These are phyloP conservation scores for Lophochroa leadbeateri DNA, from an alignment of 2,113 vertebrate genomes.

Conservation along the genomic window DNA sequence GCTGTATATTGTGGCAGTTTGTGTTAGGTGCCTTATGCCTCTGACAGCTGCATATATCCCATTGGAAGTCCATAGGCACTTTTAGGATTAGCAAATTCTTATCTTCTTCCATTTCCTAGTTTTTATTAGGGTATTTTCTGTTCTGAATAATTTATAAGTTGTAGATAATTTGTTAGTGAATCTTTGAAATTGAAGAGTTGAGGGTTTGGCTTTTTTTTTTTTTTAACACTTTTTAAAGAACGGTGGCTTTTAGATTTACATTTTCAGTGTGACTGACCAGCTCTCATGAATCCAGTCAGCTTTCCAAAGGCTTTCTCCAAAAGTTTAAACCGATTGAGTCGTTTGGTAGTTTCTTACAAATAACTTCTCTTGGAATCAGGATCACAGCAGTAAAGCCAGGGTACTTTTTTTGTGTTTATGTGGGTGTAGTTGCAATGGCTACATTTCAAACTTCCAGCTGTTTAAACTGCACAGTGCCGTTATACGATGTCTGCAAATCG, in stretches of 20 bases:
- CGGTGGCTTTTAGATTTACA: not conserved
- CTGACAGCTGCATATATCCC: not conserved
- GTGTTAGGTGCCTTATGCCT: not conserved
- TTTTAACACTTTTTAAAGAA: not conserved
- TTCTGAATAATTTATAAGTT: not conserved
- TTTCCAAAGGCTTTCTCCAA: not conserved
- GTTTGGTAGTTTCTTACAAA: not conserved
- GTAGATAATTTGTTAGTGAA: not conserved
- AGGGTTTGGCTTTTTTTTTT: not conserved
- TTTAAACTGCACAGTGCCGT: not conserved
- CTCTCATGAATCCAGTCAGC: not conserved
- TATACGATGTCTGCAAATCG: not conserved
- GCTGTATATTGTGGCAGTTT: not conserved
- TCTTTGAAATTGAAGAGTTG: not conserved
- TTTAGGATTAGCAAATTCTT: not conserved
- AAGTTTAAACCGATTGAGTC: not conserved
- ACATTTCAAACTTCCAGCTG: constrained; percentile 7
- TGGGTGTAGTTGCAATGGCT: not conserved
- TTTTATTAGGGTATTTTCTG: not conserved
- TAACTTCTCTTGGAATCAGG: not conserved
- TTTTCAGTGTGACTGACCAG: not conserved
- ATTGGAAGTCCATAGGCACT: not conserved
- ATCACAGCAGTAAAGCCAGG: not conserved
- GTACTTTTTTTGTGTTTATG: not conserved
- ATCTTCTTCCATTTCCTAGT: not conserved